A percentile compares a stretch with the other conserved stretches of the same genome.
Conservation (phyloP, 2,888 invertebrate genomes). For the Hydrotaea cyrtoneurina region DNA sequence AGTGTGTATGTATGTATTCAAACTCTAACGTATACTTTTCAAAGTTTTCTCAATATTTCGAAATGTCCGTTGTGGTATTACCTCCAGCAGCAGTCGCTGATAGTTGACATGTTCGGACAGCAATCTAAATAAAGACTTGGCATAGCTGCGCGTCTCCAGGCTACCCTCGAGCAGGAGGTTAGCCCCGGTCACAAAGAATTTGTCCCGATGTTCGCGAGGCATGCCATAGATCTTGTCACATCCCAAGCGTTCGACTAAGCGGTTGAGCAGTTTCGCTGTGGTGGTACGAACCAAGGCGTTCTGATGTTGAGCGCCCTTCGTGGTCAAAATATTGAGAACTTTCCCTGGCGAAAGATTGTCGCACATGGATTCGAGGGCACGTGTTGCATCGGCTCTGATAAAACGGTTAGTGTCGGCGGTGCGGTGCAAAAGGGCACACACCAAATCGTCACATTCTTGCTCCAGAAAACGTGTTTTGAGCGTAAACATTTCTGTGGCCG, state of each 20-base stretch:
- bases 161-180: slow-evolving; percentile 92
- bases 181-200: slow-evolving; percentile 89
- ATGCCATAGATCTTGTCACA: slow-evolving; percentile 87
- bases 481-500: slow-evolving; percentile 90
- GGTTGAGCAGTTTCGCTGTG: slow-evolving; percentile 88
- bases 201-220: slow-evolving; percentile 89
- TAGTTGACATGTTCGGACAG: slow-evolving; percentile 89
- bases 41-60: slow-evolving; percentile 92
- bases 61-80: slow-evolving; percentile 89
- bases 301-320: slow-evolving; percentile 89
- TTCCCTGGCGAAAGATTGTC: slow-evolving; percentile 87
- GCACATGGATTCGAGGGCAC: slow-evolving; percentile 91
- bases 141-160: slow-evolving; percentile 91
- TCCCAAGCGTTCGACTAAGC: slow-evolving; percentile 88
- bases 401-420: slow-evolving; percentile 97
- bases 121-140: slow-evolving; percentile 88
- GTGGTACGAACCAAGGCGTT: slow-evolving; percentile 93
- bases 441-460: slow-evolving; percentile 93
- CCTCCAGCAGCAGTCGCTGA: slow-evolving; percentile 88
- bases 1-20: neutral
- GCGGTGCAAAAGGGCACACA: slow-evolving; percentile 90
- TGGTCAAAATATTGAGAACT: slow-evolving; percentile 85
- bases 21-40: slow-evolving; percentile 74
- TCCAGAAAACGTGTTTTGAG: slow-evolving; percentile 83
- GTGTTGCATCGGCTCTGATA: slow-evolving; percentile 90